Evolutionary conservation across 1,140 invertebrate species (phyloP), one percentile per base, ranked within the genome.

Genomic region (Wiebesia pumilae): DNA sequence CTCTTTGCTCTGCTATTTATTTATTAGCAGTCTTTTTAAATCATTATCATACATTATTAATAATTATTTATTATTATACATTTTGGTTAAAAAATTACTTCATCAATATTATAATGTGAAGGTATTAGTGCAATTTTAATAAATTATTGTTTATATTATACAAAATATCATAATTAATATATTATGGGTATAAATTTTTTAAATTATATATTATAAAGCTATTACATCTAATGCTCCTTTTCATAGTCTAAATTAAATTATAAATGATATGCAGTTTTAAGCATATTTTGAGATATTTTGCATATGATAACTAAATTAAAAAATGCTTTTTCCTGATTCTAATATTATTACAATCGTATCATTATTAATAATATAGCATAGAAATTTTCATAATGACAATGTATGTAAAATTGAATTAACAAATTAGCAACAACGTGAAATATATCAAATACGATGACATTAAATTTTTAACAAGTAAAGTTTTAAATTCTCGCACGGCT

Each of bases 391-490:
- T 38, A 71, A 38, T 6, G 35, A 16, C 4, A 38, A 21, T 6
- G 35, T 21, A 38, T 12, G 71, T 43, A 75, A 75, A 75, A 43
- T 75, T 33, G 21, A n/a, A 43, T 24, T 10, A n/a, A 75, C n/a
- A 75, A 43, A 75, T 75, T 75, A 43, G 19, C 24, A 38, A 3
- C 16, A 38, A 38, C 10, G 40, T n/a, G 38, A 75, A 0, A n/a
- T 43, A 43, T 75, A n/a, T 1, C 7, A 80, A 35, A 80, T 80
- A 30, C 54, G n/a, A 58, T 33, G 33, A 7, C 6, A 7, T 0
- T 19, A 27, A 81, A 85, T n/a, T 86, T 81, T 86, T 86, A 86
- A 86, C 35, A 77, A 86, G 79, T 86, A 62, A 82, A 86, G 65
- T 85, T 81, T 73, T 27, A 43, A 81, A 81, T 85, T 81, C 51